phyloP scores from a whole-genome alignment of 2,113 vertebrate species.

The Sula dactylatra region DNA sequence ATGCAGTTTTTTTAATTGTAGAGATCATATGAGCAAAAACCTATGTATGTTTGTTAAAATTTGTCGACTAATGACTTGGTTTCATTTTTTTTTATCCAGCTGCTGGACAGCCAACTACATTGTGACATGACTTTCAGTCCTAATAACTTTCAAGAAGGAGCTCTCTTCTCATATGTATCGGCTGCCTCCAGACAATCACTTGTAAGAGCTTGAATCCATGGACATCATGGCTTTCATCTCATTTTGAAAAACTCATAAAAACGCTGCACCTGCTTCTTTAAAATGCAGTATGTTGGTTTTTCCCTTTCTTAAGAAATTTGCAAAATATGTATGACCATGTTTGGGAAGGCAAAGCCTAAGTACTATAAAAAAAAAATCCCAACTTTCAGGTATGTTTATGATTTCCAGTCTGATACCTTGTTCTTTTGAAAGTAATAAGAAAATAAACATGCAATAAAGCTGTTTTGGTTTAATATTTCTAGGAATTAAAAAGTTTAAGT shows the following conservation, averaged over 20 bases:
- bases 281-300: constrained; percentile 51
- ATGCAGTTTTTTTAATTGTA: fast-evolving
- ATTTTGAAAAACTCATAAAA: constrained; percentile 60
- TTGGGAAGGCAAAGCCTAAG: constrained; percentile 34
- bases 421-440: constrained; percentile 62
- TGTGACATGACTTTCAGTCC: constrained; percentile 78
- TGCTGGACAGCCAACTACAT: constrained; percentile 94
- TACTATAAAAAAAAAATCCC: neutral
- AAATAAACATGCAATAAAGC: constrained; percentile 66
- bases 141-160: constrained; percentile 51
- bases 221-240: constrained; percentile 56
- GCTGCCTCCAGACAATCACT: constrained; percentile 70
- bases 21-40: neutral
- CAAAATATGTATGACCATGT: constrained; percentile 19
- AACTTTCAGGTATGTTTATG: constrained; percentile 33
- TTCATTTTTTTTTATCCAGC: constrained; percentile 72
- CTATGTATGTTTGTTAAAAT: neutral
- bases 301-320: constrained; percentile 45
- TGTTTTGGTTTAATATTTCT: constrained; percentile 68
- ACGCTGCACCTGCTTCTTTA: constrained; percentile 58
- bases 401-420: constrained; percentile 51
- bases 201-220: constrained; percentile 57
- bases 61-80: neutral
- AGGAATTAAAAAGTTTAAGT: constrained; percentile 71
- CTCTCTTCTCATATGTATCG: neutral